These are phyloP conservation scores for Struthidea cinerea DNA, from an alignment of 2,113 vertebrate genomes.

Conservation along the genomic window DNA sequence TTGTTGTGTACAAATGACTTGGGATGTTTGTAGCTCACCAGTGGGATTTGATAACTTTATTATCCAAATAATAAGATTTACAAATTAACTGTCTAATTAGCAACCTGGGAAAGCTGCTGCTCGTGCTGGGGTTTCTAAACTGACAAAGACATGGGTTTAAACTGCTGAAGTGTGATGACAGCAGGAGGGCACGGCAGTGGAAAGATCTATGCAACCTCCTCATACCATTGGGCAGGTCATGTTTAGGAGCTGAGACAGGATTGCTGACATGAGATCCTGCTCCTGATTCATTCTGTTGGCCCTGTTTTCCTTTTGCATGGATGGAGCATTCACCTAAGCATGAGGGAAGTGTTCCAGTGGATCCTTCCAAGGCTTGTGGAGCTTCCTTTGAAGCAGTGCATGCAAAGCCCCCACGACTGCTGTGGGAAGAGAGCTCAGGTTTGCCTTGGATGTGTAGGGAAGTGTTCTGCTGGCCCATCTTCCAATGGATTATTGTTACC, in stretches of 20 bases:
- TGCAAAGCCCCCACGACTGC: neutral
- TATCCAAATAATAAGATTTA: conserved; percentile 37
- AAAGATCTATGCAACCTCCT: neutral
- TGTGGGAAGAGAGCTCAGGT: accelerated
- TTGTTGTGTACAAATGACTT: neutral
- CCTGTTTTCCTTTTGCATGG: accelerated
- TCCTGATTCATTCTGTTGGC: accelerated
- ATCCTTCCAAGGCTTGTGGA: neutral
- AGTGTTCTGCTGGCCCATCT: neutral
- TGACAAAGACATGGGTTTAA: neutral
- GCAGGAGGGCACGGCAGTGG: neutral
- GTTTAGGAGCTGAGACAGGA: neutral
- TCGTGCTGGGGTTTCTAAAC: neutral
- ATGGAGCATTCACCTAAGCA: neutral
- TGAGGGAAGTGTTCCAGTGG: accelerated
- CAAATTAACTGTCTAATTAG: conserved; percentile 44
- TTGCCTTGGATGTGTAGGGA: accelerated
- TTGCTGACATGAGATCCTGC: accelerated
- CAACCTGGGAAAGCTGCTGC: neutral
- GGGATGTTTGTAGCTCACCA: neutral
- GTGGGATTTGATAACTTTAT: conserved; percentile 33
- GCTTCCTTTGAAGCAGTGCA: neutral
- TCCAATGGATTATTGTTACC: neutral
- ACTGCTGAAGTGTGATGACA: neutral
- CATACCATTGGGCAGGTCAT: accelerated